phyloP scores from a whole-genome alignment of 1,140 invertebrate genomes.

The Popillia japonica region DNA sequence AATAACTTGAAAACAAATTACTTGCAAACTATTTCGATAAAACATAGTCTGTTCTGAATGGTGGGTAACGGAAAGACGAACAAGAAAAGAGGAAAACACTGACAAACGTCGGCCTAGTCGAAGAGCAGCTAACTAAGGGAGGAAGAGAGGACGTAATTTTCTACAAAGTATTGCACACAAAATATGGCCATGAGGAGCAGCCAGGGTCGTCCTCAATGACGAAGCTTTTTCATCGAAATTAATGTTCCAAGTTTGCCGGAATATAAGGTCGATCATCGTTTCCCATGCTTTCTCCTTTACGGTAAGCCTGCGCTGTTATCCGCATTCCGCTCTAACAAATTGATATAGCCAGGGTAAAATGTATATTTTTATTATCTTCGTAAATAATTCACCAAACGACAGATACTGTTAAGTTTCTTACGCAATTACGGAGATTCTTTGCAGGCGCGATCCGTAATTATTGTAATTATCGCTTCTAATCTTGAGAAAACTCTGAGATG shows the following conservation, averaged over 20 bases:
- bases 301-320: conserved; percentile 13
- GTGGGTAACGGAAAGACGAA: conserved; percentile 12
- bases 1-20: conserved; percentile 34
- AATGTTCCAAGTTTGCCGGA: conserved; percentile 26
- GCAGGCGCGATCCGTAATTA: background rate
- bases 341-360: conserved; percentile 7
- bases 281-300: conserved; percentile 19
- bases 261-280: conserved; percentile 31
- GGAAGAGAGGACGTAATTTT: conserved; percentile 25
- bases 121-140: background rate
- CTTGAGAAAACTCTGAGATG: background rate
- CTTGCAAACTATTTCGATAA: conserved; percentile 31
- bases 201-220: conserved; percentile 23
- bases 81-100: background rate
- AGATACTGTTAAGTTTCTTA: background rate
- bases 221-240: conserved; percentile 34
- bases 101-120: conserved; percentile 4
- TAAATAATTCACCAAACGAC: background rate
- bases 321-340: conserved; percentile 22
- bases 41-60: conserved; percentile 7
- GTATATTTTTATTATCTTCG: conserved; percentile 13
- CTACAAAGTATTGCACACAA: conserved; percentile 29
- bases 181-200: background rate
- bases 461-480: conserved; percentile 14
- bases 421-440: conserved; percentile 1